phyloP scores from a whole-genome alignment of 2,797 vertebrate species.

The Acanthis flammea region DNA sequence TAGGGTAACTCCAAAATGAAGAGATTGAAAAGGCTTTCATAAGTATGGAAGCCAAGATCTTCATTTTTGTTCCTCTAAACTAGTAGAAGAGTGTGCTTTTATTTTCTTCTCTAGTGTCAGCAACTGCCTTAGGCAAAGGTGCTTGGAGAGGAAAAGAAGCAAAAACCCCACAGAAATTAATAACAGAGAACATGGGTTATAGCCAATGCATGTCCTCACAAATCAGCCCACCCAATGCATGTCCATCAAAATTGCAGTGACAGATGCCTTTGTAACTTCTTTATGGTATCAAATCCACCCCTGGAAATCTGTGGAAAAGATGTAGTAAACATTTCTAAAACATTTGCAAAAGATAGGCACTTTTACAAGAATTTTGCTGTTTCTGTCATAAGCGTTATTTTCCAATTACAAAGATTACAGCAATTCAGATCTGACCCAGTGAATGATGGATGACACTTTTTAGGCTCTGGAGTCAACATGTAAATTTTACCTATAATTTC shows the following conservation, averaged over 20 bases:
- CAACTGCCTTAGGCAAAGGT: neutral
- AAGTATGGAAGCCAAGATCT: neutral
- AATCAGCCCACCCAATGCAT: neutral
- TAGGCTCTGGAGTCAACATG: neutral
- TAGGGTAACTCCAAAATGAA: neutral
- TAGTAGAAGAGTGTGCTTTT: neutral
- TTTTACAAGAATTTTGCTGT: neutral
- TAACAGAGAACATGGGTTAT: neutral
- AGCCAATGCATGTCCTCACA: neutral
- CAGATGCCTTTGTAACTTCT: neutral
- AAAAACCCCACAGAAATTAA: neutral
- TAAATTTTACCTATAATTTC: neutral
- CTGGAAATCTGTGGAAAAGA: neutral
- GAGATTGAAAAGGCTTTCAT: neutral
- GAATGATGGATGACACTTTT: neutral
- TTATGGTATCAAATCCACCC: neutral
- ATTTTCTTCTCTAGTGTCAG: neutral
- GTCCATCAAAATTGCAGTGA: neutral
- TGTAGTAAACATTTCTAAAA: neutral
- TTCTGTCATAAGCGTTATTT: neutral
- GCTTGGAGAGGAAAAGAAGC: neutral
- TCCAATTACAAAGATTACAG: neutral
- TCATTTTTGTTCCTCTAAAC: neutral
- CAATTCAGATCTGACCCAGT: neutral
- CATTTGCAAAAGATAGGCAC: neutral